Base-by-base conservation (phyloP, 2,113 vertebrate species). In the Athene cunicularia region DNA sequence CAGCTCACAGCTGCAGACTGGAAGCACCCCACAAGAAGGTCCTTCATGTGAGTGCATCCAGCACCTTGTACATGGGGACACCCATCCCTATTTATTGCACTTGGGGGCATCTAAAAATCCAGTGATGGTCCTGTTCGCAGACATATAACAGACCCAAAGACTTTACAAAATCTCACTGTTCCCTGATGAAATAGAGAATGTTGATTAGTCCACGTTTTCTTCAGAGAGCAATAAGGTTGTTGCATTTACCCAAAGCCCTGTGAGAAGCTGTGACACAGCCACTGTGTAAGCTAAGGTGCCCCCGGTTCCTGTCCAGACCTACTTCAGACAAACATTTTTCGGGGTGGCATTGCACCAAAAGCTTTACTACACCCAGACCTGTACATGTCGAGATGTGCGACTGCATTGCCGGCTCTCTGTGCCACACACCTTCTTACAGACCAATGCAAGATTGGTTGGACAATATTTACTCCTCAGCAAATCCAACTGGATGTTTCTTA, bases 41-140 rank as follows among this genome's bases (percentile, higher is more conserved):
- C 63, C 55, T 70, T 66, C 41, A 9, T 0, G 2, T 22, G 22
- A 74, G 7, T 9, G 2, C 43, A 55, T 53, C 55, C 59, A 81
- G 28, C n/a, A 70, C 4, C 4, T 28, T 43, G 37, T 14, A 14
- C 2, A 0, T 10, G 21, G 33, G 27, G 18, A 23, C 21, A 73
- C 5, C 21, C 2, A 1, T 8, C 14, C 39, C 59, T 60, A 9
- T 32, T 30, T 39, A 32, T 39, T 81, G 32, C 60, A 30, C 12
- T 7, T 71, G 17, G 7, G 22, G 4, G 1, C n/a, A 60, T 15
- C 63, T 72, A n/a, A 67, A 76, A 58, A n/a, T 19, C 32, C 33
- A 9, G 2, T 32, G 28, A 12, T 30, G 24, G 11, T 66, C 27
- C 4, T 62, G 9, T 63, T 55, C 59, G 56, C 14, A 85, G 28